phyloP scores from a whole-genome alignment of 1,140 invertebrate species.

The Telenomus remus region DNA sequence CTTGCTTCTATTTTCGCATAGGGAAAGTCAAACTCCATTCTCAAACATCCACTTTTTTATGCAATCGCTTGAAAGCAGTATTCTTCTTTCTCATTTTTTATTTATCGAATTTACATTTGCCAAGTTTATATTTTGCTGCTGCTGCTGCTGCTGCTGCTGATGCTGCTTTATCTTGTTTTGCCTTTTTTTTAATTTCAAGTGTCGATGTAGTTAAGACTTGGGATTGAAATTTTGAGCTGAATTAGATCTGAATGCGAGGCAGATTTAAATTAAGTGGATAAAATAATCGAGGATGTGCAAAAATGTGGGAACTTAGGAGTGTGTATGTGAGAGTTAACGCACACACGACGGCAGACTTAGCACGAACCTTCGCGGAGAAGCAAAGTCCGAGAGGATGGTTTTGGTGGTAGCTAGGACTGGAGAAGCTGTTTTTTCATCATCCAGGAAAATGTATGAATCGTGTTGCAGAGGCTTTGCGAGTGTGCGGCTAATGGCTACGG shows the following conservation, averaged over 20 bases:
- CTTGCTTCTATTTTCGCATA: constrained; percentile 52
- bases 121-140: too few relatives aligned
- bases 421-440: constrained; percentile 72
- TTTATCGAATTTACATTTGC: constrained; percentile 31
- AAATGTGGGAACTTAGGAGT: constrained; percentile 27
- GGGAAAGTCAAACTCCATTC: constrained; percentile 51
- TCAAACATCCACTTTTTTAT: constrained; percentile 47
- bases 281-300: constrained; percentile 36
- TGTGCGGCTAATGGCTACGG: constrained; percentile 71
- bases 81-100: constrained; percentile 22
- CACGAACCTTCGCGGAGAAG: constrained; percentile 37
- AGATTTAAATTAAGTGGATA: constrained; percentile 6
- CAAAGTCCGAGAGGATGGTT: constrained; percentile 58
- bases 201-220: neutral
- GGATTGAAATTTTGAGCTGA: neutral
- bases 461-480: constrained; percentile 73
- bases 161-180: too few relatives aligned
- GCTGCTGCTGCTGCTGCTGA: too few relatives aligned
- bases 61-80: constrained; percentile 17
- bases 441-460: constrained; percentile 75
- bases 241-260: neutral
- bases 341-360: constrained; percentile 52
- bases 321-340: constrained; percentile 30
- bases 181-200: neutral
- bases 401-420: constrained; percentile 57